Evolutionary conservation across 2,113 vertebrate genomes (phyloP), one percentile per base, ranked within the genome.

Genomic region (Ranitomeya imitator): DNA sequence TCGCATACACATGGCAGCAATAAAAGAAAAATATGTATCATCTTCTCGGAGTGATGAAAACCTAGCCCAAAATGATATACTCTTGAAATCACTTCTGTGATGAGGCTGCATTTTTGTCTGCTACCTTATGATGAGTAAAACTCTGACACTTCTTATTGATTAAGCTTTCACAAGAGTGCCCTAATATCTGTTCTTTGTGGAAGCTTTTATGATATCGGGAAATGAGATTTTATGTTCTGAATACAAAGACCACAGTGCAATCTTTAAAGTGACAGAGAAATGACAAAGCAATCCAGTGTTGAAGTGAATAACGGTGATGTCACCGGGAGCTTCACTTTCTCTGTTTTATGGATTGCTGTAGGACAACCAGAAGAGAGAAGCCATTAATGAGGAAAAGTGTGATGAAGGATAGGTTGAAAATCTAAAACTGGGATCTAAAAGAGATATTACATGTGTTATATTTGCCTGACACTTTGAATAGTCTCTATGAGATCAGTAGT

Each of bases 171-270:
- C 71, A 60, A 77, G 69, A 61, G 73, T 69, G 71, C 71, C 85
- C 71, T 77, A 86, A 86, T 86, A 86, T 86, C 85, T 60, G 71
- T 86, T 57, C 85, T 86, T 76, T 77, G 26, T 86, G 71, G 85
- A 76, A 74, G 67, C 69, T 73, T 85, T 85, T 74, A 74, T 85
- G 54, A 74, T 73, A 73, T 54, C 19, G 51, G 65, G 69, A 76
- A 86, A 86, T 84, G 10, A 61, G 71, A 59, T 60, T 77, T 26
- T 86, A 76, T 76, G 85, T 77, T 60, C 85, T 59, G 71, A 61
- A 77, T 86, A 86, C 52, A 77, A 77, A 77, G 71, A 86, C 51
- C 45, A 55, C 14, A 67, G 52, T 18, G n/a, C 82, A 84, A 71
- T 84, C 61, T 71, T 69, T 84, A 54, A 84, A 84, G 82, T 67